Evolutionary conservation across 2,797 vertebrate species (phyloP), one percentile per base, ranked within the genome.

Genomic region (Chromis chromis): DNA sequence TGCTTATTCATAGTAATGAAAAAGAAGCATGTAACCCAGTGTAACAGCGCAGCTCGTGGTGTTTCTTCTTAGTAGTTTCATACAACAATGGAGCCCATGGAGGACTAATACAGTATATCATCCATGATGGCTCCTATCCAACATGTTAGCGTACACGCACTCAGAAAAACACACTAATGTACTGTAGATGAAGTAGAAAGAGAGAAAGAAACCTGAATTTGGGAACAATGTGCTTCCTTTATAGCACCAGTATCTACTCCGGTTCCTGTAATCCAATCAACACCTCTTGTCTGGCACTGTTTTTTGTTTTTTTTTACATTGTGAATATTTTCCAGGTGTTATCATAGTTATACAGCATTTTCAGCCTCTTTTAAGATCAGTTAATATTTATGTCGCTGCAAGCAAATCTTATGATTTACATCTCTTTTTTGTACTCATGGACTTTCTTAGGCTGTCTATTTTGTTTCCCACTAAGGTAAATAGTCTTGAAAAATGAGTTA

Each of bases 71-170:
- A 19, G 42, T 46, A 46, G 42, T 46, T 46, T 19, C 17, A 2
- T 6, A 46, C 42, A 17, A 46, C 17, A 19, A 16, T 4, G 40
- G 40, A 42, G 12, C 4, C n/a, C 25, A 25, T 4, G 4, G 25
- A 25, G 25, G 25, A 25, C 25, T 25, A 25, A 25, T 25, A 25
- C 25, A 25, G 25, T 25, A 25, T 25, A 44, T 54, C 40, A 42
- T 57, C 28, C 31, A 65, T 70, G 70, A 81, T 79, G 76, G 76
- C 81, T 53, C 69, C 71, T 64, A 46, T 80, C 72, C 74, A 83
- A 79, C 58, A 58, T 79, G 52, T 57, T 80, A 62, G 52, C 48
- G 54, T 69, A 76, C 60, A 65, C 50, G 46, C 70, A 61, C 70
- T 70, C 59, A 77, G 63, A 73, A 16, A 65, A 67, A 65, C 65